Evolutionary conservation across 2,113 vertebrate genomes (phyloP), one percentile per base, ranked within the genome.

Genomic region (Chaetorhynchus papuensis): DNA sequence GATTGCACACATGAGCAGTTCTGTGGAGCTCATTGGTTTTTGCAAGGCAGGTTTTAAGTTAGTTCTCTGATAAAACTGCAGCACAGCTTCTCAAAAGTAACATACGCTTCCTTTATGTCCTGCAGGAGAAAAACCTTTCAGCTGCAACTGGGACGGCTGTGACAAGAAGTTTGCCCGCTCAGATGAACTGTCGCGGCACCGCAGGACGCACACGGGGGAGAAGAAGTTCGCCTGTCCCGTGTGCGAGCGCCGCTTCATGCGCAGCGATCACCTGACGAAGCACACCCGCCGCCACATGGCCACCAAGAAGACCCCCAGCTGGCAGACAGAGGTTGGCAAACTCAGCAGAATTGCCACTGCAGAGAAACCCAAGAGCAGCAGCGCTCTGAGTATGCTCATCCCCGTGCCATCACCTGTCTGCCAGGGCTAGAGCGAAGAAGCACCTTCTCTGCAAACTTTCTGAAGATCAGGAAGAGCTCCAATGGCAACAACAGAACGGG

Each of bases 221-320:
- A 99, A 99, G 97, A 99, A 99, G 95, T 99, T 99, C 8, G 99
- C 96, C 3, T 99, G 99, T 70, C 98, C 97, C 0, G 98, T 99
- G 92, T 99, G 99, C 3, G 99, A 99, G 23, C 98, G 99, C 2
- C 99, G 99, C 65, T 99, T 99, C 97, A 99, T 99, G 99, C 98
- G 99, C 97, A 99, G 99, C 1, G 99, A 99, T 74, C 99, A 99
- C 98, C 78, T 99, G 97, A 99, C 99, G 3, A 99, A 99, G 96
- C 99, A 99, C 15, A 98, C 99, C 20, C 98, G 99, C 5, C 98
- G 99, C 26, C 99, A 99, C 95, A 97, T 98, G 98, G 97, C 98
- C 56, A 95, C 99, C 56, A 99, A 99, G 97, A 98, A 99, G 92
- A 60, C 98, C 6, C 97, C 99, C 4, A 97, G 98, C 31, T 99